A percentile compares a stretch with the other conserved stretches of the same genome.
Conservation (phyloP, 2,797 vertebrate genomes). For the Acipenser oxyrinchus region DNA sequence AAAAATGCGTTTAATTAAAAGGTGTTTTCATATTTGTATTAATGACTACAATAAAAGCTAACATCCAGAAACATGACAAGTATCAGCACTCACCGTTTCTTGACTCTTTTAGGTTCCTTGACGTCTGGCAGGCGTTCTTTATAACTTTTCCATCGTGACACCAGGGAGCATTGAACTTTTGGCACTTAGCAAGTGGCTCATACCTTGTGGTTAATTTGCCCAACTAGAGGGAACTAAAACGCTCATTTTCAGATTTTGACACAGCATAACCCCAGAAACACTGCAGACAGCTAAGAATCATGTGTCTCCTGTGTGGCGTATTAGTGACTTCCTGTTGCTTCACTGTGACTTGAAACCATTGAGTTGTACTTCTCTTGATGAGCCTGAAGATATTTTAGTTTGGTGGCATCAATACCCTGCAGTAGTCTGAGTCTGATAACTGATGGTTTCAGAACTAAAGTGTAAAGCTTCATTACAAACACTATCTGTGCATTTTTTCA, state of each 20-base stretch:
- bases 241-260: slow-evolving; percentile 36
- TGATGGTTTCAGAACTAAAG: too few relatives aligned
- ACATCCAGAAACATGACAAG: not conserved
- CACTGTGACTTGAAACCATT: slow-evolving; percentile 45
- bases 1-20: not conserved
- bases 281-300: slow-evolving; percentile 63
- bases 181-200: slow-evolving; percentile 33
- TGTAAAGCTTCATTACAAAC: too few relatives aligned
- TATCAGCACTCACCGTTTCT: not conserved
- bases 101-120: not conserved
- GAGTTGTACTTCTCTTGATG: slow-evolving; percentile 62
- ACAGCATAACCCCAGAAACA: slow-evolving; percentile 54
- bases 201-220: slow-evolving; percentile 56
- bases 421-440: not conserved
- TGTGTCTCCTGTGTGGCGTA: slow-evolving; percentile 51
- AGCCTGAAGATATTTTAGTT: slow-evolving; percentile 9
- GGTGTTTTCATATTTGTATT: not conserved
- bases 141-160: not conserved
- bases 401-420: not conserved
- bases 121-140: not conserved
- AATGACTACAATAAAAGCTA: not conserved
- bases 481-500: too few relatives aligned
- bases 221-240: slow-evolving; percentile 56
- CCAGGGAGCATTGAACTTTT: slow-evolving; percentile 29
- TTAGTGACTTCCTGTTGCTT: slow-evolving; percentile 67